phyloP scores from a whole-genome alignment of 2,797 vertebrate species.

The Liasis olivaceus region DNA sequence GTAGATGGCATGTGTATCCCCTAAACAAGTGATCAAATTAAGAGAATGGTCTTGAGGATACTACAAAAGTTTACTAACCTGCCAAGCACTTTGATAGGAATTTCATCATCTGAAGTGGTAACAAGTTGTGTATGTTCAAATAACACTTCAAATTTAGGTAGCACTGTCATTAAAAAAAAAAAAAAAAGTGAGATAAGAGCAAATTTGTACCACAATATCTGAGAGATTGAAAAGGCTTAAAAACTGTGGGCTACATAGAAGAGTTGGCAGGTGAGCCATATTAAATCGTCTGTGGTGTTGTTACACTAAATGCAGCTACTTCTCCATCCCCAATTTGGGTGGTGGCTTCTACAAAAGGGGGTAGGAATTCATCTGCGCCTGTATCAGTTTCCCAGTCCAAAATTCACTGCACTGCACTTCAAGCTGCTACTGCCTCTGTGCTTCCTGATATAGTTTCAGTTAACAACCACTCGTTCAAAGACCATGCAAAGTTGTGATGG shows the following conservation, averaged over 20 bases:
- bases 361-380: no score
- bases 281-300: no score
- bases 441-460: no score
- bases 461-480: no score
- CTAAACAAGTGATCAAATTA: not conserved
- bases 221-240: no score
- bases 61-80: slow-evolving; percentile 1
- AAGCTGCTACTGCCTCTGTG: no score
- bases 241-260: not conserved
- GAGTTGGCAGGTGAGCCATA: not conserved
- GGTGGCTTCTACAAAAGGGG: no score
- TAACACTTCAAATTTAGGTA: not conserved
- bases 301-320: no score
- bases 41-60: not conserved
- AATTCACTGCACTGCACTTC: no score
- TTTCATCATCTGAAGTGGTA: not conserved
- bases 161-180: slow-evolving; percentile 31
- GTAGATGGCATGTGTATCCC: not conserved
- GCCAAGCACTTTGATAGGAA: not conserved
- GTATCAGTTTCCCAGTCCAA: no score
- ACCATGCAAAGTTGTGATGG: no score
- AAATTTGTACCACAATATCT: not conserved
- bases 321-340: no score
- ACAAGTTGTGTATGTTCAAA: not conserved
- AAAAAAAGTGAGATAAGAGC: not conserved